Percentiles rank a stretch among this genome's conserved stretches.
Evolutionary conservation across 2,888 invertebrate species (phyloP).

Genomic region (Lasioglossum marginatum): DNA sequence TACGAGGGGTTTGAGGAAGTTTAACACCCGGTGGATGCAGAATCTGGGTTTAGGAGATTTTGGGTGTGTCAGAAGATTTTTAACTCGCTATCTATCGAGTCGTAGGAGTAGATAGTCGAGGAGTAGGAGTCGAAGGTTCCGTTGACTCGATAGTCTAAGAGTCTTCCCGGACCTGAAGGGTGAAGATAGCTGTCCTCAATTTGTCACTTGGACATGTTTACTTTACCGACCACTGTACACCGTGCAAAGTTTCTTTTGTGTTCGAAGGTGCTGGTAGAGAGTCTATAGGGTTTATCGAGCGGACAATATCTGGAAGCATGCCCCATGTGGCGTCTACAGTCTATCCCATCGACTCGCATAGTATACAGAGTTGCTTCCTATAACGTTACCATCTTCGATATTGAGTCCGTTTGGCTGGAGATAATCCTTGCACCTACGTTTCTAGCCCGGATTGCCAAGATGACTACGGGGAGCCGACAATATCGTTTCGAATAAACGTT

Average conservation of each 20-base stretch:
- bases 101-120: too few species aligned
- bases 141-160: background rate
- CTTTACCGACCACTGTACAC: background rate
- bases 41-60: background rate
- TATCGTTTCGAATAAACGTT: background rate
- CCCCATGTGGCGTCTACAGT: background rate
- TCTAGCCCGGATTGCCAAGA: background rate
- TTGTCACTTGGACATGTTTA: background rate
- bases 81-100: background rate
- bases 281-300: background rate
- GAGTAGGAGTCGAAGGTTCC: background rate
- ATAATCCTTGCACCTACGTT: background rate
- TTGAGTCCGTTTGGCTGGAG: background rate
- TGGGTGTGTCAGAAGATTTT: background rate
- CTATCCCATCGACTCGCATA: background rate
- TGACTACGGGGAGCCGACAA: background rate
- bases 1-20: background rate
- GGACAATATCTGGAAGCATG: background rate
- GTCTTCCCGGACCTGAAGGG: background rate
- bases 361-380: background rate
- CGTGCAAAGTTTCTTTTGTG: background rate
- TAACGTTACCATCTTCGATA: conserved; percentile 6
- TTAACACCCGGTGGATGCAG: background rate
- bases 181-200: background rate
- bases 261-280: background rate